phyloP scores from a whole-genome alignment of 2,888 invertebrate species.

The Chironomus tentans region DNA sequence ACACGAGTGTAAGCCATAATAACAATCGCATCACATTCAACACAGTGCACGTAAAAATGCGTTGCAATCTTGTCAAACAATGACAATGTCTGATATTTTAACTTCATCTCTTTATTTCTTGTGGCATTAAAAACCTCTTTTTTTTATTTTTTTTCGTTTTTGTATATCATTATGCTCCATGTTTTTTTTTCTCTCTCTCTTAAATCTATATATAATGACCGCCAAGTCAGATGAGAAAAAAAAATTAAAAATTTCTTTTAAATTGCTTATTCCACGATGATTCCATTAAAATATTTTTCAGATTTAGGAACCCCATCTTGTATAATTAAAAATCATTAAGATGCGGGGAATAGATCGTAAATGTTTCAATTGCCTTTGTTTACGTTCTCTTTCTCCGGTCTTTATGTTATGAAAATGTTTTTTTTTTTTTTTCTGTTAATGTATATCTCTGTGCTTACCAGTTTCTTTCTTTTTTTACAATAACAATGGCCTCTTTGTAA shows the following conservation, averaged over 20 bases:
- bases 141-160: neutral
- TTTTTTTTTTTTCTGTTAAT: neutral
- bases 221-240: neutral
- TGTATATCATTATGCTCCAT: slow-evolving; percentile 4
- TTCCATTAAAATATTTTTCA: slow-evolving; percentile 8
- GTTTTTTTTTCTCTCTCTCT: neutral
- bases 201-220: slow-evolving; percentile 7
- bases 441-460: slow-evolving; percentile 12
- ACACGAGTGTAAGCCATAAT: no score
- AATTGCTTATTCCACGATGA: slow-evolving; percentile 2
- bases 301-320: slow-evolving; percentile 22
- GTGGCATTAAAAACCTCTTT: neutral
- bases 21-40: no score
- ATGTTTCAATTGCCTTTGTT: slow-evolving; percentile 26
- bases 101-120: no score
- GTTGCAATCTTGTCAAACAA: no score
- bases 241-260: neutral
- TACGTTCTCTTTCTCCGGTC: slow-evolving; percentile 10
- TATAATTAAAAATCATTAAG: slow-evolving; percentile 25
- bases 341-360: slow-evolving; percentile 26
- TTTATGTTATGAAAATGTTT: slow-evolving; percentile 6
- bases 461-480: neutral
- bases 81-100: no score
- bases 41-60: no score
- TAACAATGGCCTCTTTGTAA: slow-evolving; percentile 26